Percentiles rank a stretch among this genome's conserved stretches.
Evolutionary conservation across 2,888 invertebrate genomes (phyloP).

Genomic region (Anaspis maculata): DNA sequence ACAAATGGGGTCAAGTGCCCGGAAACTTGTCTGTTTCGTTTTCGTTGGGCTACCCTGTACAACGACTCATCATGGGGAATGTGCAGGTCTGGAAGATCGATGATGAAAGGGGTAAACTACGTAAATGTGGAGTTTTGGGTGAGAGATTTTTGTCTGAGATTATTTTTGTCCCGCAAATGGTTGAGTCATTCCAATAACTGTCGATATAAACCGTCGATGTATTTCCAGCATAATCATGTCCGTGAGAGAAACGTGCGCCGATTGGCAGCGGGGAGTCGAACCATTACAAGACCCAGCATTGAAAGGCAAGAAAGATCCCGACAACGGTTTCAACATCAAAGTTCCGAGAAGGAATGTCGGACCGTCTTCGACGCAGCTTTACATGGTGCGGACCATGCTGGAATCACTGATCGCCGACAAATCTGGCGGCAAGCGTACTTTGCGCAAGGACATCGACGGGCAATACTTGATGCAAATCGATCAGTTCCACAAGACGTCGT

Average conservation of each 20-base stretch:
- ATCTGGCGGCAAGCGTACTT: constrained; percentile 87
- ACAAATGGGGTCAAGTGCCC: too few species aligned
- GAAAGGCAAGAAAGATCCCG: constrained; percentile 89
- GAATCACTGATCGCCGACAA: constrained; percentile 97
- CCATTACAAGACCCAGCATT: constrained; percentile 86
- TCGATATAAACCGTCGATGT: too few species aligned
- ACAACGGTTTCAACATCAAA: constrained; percentile 84
- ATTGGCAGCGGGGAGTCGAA: constrained; percentile 89
- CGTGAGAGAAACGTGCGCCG: constrained; percentile 94
- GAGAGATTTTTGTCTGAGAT: too few species aligned
- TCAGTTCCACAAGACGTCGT: constrained; percentile 90
- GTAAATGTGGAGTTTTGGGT: too few species aligned
- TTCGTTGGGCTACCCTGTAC: too few species aligned
- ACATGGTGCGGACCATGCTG: constrained; percentile 98
- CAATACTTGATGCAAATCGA: constrained; percentile 89
- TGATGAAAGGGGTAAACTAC: too few species aligned
- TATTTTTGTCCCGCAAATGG: too few species aligned
- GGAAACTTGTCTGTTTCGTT: too few species aligned
- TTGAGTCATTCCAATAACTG: too few species aligned
- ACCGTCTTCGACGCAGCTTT: constrained; percentile 87
- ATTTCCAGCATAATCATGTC: constrained; percentile 94
- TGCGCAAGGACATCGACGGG: constrained; percentile 94
- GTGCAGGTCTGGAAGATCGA: too few species aligned
- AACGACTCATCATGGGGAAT: too few species aligned
- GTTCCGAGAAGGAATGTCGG: constrained; percentile 89